These are phyloP conservation scores for Neoseiulus cucumeris DNA, from an alignment of 1,140 invertebrate species.

Conservation along the genomic window DNA sequence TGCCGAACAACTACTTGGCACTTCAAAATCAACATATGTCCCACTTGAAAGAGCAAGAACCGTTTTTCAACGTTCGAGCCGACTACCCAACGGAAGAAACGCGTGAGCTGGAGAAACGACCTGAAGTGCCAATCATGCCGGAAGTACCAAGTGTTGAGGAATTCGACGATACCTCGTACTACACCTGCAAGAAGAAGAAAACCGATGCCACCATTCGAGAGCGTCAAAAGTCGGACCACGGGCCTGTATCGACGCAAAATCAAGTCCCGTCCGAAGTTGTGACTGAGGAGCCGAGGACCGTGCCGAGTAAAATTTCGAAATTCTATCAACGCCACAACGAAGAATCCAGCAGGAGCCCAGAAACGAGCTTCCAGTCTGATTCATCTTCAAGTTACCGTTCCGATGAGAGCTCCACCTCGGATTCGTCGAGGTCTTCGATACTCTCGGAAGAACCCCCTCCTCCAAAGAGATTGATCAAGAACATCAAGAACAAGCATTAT, in stretches of 20 bases:
- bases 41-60: too few relatives aligned
- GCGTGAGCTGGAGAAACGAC: too few relatives aligned
- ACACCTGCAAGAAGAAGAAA: conserved; percentile 24
- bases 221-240: neutral
- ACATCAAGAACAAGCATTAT: conserved; percentile 7
- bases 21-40: too few relatives aligned
- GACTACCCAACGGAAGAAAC: too few relatives aligned
- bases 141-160: conserved; percentile 15
- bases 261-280: neutral
- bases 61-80: too few relatives aligned
- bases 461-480: neutral
- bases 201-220: conserved; percentile 24
- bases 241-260: neutral
- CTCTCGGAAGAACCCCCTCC: neutral
- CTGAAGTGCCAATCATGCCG: too few relatives aligned
- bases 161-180: conserved; percentile 23
- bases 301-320: neutral
- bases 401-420: neutral
- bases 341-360: neutral
- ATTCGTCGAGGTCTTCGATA: neutral
- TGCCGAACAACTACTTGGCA: neutral
- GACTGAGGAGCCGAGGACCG: neutral
- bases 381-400: neutral
- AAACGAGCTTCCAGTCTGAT: neutral
- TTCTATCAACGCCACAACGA: neutral